A percentile compares a stretch with the other conserved stretches of the same genome.
These are phyloP conservation scores for Scortum barcoo DNA, from an alignment of 2,113 vertebrate species.

Conservation along the genomic window DNA sequence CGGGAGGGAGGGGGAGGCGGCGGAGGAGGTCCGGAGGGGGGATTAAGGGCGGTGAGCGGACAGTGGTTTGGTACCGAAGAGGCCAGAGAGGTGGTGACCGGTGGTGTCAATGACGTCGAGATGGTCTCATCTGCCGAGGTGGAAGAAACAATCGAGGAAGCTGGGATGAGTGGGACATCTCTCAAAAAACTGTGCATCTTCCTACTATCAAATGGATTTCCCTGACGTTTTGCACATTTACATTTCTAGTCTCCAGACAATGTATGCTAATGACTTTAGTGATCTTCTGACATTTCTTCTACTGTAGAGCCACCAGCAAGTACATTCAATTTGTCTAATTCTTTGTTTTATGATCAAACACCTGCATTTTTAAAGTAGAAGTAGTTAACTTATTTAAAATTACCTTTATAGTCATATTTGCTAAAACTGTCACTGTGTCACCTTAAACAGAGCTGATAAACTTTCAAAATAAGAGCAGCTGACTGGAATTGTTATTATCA, in stretches of 20 bases:
- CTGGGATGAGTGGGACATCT: neutral
- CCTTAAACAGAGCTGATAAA: too few relatives aligned
- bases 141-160: neutral
- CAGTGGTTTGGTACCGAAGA: slow-evolving; percentile 61
- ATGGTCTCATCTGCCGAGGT: neutral
- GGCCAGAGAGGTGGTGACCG: neutral
- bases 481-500: neutral
- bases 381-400: too few relatives aligned
- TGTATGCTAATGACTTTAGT: too few relatives aligned
- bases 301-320: neutral
- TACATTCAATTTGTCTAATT: neutral
- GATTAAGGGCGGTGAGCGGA: neutral
- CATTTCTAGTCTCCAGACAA: too few relatives aligned
- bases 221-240: too few relatives aligned
- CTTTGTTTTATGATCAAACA: neutral
- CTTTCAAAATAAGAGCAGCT: too few relatives aligned
- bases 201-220: too few relatives aligned
- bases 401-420: too few relatives aligned
- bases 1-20: rapidly evolving
- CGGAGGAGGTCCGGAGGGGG: neutral
- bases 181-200: neutral
- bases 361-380: too few relatives aligned
- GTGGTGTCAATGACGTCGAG: neutral
- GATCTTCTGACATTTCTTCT: too few relatives aligned
- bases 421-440: too few relatives aligned